These are phyloP conservation scores for Bufotes viridis DNA, from an alignment of 2,797 vertebrate genomes.

Conservation along the genomic window DNA sequence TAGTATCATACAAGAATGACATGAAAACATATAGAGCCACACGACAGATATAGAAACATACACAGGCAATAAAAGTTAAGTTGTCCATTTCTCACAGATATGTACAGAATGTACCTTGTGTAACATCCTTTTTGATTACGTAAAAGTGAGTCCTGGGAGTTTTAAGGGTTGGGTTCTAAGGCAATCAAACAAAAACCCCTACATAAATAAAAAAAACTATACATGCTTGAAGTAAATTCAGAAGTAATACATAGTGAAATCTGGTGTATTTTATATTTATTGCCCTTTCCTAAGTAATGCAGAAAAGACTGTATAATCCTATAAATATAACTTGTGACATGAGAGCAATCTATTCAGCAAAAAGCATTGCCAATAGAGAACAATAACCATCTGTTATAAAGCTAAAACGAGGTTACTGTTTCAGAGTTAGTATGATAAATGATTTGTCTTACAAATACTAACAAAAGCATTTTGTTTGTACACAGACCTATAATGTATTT, in stretches of 20 bases:
- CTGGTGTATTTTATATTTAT: slow-evolving; percentile 69
- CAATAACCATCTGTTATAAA: slow-evolving; percentile 46
- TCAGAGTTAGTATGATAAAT: slow-evolving; percentile 21
- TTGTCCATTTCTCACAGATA: no score
- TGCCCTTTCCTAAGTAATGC: slow-evolving; percentile 65
- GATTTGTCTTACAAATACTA: background rate
- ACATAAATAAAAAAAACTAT: background rate
- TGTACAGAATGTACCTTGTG: background rate
- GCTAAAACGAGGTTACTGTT: slow-evolving; percentile 38
- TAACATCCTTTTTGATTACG: background rate
- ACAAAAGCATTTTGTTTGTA: slow-evolving; percentile 29
- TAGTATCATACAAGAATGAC: no score
- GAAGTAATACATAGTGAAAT: slow-evolving; percentile 44
- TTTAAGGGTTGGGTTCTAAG: background rate
- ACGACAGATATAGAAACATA: no score
- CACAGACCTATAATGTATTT: background rate
- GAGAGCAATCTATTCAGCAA: slow-evolving; percentile 39
- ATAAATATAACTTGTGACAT: slow-evolving; percentile 29
- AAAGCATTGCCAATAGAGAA: slow-evolving; percentile 37
- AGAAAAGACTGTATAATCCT: slow-evolving; percentile 59
- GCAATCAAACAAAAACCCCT: background rate
- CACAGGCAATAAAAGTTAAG: no score
- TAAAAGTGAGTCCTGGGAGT: background rate
- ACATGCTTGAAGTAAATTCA: background rate
- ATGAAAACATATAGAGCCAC: no score